Evolutionary conservation across 2,888 invertebrate species (phyloP), one percentile per base, ranked within the genome.

Genomic region (Gryllus longicercus): DNA sequence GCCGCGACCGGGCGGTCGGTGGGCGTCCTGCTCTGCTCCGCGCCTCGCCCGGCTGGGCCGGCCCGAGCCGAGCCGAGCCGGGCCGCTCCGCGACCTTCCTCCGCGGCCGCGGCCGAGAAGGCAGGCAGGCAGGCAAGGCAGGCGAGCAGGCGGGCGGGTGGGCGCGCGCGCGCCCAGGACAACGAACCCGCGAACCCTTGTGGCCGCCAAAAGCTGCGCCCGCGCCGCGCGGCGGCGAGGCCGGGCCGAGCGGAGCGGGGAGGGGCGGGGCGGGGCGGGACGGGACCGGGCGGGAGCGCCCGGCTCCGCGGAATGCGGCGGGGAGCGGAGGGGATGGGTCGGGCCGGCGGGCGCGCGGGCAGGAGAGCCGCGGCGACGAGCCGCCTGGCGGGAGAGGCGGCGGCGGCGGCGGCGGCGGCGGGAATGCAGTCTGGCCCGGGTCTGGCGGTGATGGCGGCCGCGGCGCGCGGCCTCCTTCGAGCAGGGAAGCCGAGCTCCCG

Each of bases 131-230:
- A 38, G 5, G 38, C 4, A 2, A 38, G 38, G 38, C 38, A 38
- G 38, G 38, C 38, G 0, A 4, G 25, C 25, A 2, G 25, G 25
- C 25, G 25, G 38, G 4, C 38, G 38, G 38, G 38, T 38, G 38
- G 38, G 38, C 38, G 38, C 38, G 38, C 38, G 38, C 38, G 38
- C 38, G 38, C 38, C 38, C 38, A 38, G 63, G 63, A 63, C 63
- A 63, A 63, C 63, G 63, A 63, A 63, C 63, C 63, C 63, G 63
- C 63, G 63, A 63, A 63, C 63, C 63, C n/a, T 63, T 63, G 63
- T 63, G 63, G 63, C 63, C 63, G 63, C 63, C 63, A 63, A 63
- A 63, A 18, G 63, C 63, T 63, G n/a, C 63, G 63, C 16, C n/a
- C 63, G 63, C 63, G 63, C n/a, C 63, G 16, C 63, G 14, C 38